phyloP scores from a whole-genome alignment of 2,888 invertebrate genomes.

The Lasioglossum oenotherae region DNA sequence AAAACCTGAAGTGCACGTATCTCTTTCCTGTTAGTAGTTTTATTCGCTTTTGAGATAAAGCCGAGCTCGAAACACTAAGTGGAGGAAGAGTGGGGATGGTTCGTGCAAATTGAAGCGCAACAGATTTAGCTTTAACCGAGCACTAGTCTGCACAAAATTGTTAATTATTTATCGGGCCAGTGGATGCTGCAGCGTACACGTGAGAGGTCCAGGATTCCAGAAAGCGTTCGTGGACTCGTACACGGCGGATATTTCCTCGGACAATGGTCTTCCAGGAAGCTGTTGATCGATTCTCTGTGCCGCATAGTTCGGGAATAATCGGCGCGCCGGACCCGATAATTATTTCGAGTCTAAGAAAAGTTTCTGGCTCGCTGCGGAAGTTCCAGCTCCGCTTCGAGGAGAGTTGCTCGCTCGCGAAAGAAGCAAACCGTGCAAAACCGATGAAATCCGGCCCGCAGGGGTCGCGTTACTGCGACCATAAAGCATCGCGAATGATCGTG shows the following conservation, averaged over 20 bases:
- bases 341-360: slow-evolving; percentile 66
- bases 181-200: slow-evolving; percentile 18
- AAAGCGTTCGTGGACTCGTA: slow-evolving; percentile 57
- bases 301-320: slow-evolving; percentile 72
- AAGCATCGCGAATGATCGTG: not conserved
- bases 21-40: no score
- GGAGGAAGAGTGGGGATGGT: not conserved
- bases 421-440: slow-evolving; percentile 32
- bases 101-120: not conserved
- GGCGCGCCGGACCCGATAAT: slow-evolving; percentile 64
- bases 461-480: not conserved
- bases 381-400: slow-evolving; percentile 18
- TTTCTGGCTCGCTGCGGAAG: slow-evolving; percentile 37
- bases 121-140: not conserved
- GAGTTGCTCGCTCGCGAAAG: slow-evolving; percentile 12
- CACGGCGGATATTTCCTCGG: slow-evolving; percentile 65
- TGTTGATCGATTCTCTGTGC: slow-evolving; percentile 64
- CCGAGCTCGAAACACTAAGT: no score
- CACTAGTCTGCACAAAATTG: not conserved
- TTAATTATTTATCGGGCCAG: not conserved
- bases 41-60: no score
- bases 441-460: not conserved
- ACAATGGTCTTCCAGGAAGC: slow-evolving; percentile 66
- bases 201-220: slow-evolving; percentile 52
- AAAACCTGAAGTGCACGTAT: no score